Evolutionary conservation across 1,140 invertebrate genomes (phyloP).

Genomic region (Solenopsis fugax): DNA sequence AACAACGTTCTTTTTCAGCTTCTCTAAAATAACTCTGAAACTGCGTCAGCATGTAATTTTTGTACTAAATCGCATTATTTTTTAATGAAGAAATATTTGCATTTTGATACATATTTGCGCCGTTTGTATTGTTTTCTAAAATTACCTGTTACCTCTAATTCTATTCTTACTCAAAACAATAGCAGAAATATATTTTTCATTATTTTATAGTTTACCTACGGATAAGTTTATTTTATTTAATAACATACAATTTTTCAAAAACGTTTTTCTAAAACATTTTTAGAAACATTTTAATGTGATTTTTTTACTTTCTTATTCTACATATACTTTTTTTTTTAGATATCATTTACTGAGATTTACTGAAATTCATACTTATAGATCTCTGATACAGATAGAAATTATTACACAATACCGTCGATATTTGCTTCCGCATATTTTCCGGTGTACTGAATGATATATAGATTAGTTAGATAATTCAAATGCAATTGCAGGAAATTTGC

Average conservation of each 20-base stretch:
- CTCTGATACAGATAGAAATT: not conserved
- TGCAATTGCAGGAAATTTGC: slow-evolving; percentile 3
- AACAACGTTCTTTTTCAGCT: not conserved
- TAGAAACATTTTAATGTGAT: not conserved
- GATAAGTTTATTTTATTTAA: not conserved
- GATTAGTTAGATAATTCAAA: not conserved
- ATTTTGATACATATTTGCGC: not conserved
- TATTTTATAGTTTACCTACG: not conserved
- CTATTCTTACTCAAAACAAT: not conserved
- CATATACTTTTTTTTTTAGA: not conserved
- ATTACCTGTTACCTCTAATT: not conserved
- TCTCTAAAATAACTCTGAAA: slow-evolving; percentile 10
- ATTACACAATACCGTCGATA: not conserved
- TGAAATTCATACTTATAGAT: not conserved
- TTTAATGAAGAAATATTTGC: not conserved
- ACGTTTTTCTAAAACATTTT: not conserved
- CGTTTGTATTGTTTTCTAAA: not conserved
- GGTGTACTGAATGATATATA: not conserved
- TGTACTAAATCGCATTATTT: not conserved
- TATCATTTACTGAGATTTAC: not conserved
- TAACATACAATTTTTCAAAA: not conserved
- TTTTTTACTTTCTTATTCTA: not conserved
- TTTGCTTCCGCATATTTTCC: not conserved
- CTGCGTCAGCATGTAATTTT: not conserved
- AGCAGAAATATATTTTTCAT: not conserved